Evolutionary conservation across 2,113 vertebrate species (phyloP).

Genomic region (Trochalopteron elliotii): DNA sequence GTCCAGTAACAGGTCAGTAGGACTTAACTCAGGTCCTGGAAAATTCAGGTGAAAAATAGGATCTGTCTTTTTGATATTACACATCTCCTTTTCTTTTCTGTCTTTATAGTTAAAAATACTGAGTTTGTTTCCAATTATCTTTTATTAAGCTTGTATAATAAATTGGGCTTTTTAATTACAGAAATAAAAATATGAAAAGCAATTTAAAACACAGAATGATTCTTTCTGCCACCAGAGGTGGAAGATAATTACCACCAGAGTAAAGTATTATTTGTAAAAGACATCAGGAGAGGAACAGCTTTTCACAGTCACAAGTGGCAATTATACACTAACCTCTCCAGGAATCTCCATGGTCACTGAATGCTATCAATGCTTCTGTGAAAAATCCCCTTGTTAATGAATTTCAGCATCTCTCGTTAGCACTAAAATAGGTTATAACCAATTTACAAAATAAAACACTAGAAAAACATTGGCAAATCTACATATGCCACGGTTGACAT

Average conservation of each 20-base stretch:
- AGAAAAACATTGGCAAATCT: not conserved
- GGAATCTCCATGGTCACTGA: not conserved
- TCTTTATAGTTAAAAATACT: not conserved
- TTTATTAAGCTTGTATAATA: not conserved
- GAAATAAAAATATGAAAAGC: conserved; percentile 21
- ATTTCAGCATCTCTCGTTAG: not conserved
- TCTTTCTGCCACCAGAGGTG: not conserved
- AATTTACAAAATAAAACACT: not conserved
- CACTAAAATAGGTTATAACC: not conserved
- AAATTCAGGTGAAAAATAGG: not conserved
- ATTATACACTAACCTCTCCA: not conserved
- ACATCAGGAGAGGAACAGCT: not conserved
- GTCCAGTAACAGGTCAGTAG: not conserved
- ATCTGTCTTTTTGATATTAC: not conserved
- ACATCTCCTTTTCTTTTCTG: not conserved
- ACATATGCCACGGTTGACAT: not conserved
- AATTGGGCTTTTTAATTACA: conserved; percentile 14
- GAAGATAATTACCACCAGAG: conserved; percentile 15
- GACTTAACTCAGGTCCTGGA: not conserved
- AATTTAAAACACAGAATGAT: not conserved
- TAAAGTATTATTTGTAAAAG: conserved; percentile 16
- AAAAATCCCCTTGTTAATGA: not conserved
- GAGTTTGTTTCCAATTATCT: conserved; percentile 3
- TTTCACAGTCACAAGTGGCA: conserved; percentile 34
- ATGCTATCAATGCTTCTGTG: not conserved